Conservation (phyloP, 2,888 invertebrate species). For the Hybos culiciformis region DNA sequence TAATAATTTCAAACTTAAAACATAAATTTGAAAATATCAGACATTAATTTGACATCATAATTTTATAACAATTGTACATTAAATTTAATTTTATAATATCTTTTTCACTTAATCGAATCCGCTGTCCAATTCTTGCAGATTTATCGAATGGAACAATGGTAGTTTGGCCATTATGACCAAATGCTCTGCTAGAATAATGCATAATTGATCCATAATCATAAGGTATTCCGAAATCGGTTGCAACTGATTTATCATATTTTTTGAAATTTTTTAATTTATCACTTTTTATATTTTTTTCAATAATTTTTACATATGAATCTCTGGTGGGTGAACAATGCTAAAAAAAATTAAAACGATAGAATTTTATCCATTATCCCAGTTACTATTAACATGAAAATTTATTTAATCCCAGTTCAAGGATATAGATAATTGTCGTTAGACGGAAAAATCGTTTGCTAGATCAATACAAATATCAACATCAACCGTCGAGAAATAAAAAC, state of each 20-base stretch:
- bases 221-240: conserved; percentile 46
- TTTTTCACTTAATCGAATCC: conserved; percentile 11
- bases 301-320: conserved; percentile 49
- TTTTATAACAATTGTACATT: conserved; percentile 18
- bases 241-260: conserved; percentile 42
- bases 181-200: conserved; percentile 62
- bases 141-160: conserved; percentile 44
- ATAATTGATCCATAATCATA: conserved; percentile 66
- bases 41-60: too few relatives aligned
- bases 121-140: conserved; percentile 16
- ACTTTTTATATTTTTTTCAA: conserved; percentile 29
- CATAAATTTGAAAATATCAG: too few relatives aligned
- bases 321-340: conserved; percentile 62
- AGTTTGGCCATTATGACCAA: conserved; percentile 50
- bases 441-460: too few relatives aligned
- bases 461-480: too few relatives aligned
- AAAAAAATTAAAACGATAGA: too few relatives aligned
- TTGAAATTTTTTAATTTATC: conserved; percentile 53
- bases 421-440: too few relatives aligned
- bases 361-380: too few relatives aligned
- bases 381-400: too few relatives aligned
- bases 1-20: too few relatives aligned
- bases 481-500: too few relatives aligned
- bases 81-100: conserved; percentile 17
- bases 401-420: too few relatives aligned